Evolutionary conservation across 2,113 vertebrate genomes (phyloP), one percentile per base, ranked within the genome.

Genomic region (Prietella phreatophila): DNA sequence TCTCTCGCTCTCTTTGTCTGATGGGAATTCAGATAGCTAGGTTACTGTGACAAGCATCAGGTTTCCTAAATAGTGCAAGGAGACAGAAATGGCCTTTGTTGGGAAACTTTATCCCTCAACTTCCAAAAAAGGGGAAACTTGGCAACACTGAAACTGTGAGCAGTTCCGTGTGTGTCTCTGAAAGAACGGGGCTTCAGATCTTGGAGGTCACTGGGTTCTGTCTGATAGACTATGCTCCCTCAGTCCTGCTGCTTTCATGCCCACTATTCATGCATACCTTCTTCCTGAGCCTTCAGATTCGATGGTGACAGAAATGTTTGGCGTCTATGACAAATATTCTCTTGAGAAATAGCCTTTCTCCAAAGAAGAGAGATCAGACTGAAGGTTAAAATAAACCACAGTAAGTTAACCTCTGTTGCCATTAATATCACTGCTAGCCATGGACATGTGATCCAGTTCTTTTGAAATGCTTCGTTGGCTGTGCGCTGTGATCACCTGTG

Each of bases 81-180:
- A 94, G 89, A 96, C 95, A 97, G 96, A 97, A 97, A 97, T 95
- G 95, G 91, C 93, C 96, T 98, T 98, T 97, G 96, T 97, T 95
- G 93, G 92, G 97, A 97, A 99, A 97, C 95, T 94, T 95, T 96
- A 97, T 96, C 97, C 96, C 96, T 96, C 95, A 96, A 96, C 96
- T 92, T 93, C 92, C 93, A 95, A 92, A 96, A 96, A 96, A 94
- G 92, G 94, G 93, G 94, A 91, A 93, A 92, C 92, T 93, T 96
- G 96, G 94, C 93, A 93, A 95, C 93, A 93, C 95, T 94, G 93
- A 94, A 91, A 93, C 91, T 90, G 91, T 92, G 91, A 91, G 91
- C 86, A 91, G 91, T 90, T 93, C 92, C 89, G 89, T 90, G 82
- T 88, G 89, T 86, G 84, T 86, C 56, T 69, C 56, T 47, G 63